Percentiles rank a stretch among this genome's conserved stretches.
Evolutionary conservation across 2,113 vertebrate species (phyloP).

Genomic region (Puffinus mauretanicus): DNA sequence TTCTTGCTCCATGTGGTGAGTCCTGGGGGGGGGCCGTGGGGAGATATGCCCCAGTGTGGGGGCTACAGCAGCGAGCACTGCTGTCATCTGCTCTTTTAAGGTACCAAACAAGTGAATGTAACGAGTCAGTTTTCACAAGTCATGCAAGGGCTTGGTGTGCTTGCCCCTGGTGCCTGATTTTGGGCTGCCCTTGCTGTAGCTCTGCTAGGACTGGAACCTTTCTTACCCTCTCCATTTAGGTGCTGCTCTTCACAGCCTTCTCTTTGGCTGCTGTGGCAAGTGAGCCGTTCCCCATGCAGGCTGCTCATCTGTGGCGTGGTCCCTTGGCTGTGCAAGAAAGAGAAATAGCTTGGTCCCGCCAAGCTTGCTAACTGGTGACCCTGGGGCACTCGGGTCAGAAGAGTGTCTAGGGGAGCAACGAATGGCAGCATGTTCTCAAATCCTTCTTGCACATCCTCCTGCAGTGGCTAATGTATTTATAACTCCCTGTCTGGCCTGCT

Average conservation of each 20-base stretch:
- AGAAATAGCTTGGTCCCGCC: background rate
- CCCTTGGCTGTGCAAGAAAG: background rate
- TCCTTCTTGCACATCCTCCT: background rate
- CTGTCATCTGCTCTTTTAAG: background rate
- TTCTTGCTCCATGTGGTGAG: background rate
- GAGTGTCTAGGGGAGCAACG: background rate
- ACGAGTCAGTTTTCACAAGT: background rate
- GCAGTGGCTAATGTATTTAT: background rate
- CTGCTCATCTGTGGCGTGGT: background rate
- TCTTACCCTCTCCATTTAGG: accelerated
- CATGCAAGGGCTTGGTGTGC: background rate
- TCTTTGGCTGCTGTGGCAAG: background rate
- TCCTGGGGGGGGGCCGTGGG: accelerated
- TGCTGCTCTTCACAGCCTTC: background rate
- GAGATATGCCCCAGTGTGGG: background rate
- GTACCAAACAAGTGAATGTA: background rate
- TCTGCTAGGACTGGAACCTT: background rate
- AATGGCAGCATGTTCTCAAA: background rate
- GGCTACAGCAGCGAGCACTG: accelerated
- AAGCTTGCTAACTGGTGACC: background rate
- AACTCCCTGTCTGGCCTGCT: background rate
- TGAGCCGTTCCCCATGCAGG: accelerated
- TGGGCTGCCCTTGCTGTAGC: background rate
- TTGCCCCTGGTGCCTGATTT: background rate
- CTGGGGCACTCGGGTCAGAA: background rate